Percentiles rank a stretch among this genome's conserved stretches.
Conservation (phyloP, 2,888 invertebrate genomes). For the Chelonus formosanus region DNA sequence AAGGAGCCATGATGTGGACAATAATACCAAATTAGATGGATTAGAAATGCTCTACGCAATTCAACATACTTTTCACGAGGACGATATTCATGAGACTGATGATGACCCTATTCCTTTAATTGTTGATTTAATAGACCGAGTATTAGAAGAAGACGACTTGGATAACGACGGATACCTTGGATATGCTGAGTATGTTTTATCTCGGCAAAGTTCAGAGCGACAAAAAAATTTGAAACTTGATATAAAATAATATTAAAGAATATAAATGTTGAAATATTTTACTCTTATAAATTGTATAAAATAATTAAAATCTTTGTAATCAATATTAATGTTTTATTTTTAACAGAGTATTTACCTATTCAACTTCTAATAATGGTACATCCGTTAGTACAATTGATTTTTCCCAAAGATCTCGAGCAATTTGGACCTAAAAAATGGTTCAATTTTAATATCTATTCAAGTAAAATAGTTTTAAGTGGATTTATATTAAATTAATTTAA, state of each 20-base stretch:
- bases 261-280: too few relatives aligned
- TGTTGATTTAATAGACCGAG: constrained; percentile 82
- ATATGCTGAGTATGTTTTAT: constrained; percentile 79
- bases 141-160: constrained; percentile 82
- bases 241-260: constrained; percentile 38
- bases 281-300: constrained; percentile 5
- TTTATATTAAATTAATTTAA: too few relatives aligned
- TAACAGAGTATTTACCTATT: constrained; percentile 40
- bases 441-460: too few relatives aligned
- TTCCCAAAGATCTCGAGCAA: constrained; percentile 83
- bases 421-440: constrained; percentile 66
- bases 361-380: constrained; percentile 68
- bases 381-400: constrained; percentile 81
- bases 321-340: too few relatives aligned
- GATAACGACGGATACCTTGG: constrained; percentile 88
- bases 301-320: too few relatives aligned
- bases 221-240: constrained; percentile 42
- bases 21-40: constrained; percentile 89
- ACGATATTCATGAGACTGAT: constrained; percentile 62
- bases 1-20: constrained; percentile 85
- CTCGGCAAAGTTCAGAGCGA: constrained; percentile 57
- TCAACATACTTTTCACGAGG: constrained; percentile 77
- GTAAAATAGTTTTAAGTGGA: constrained; percentile 13
- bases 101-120: constrained; percentile 50
- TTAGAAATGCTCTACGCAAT: constrained; percentile 87